Evolutionary conservation across 2,113 vertebrate genomes (phyloP), one percentile per base, ranked within the genome.

Genomic region (Lucifuga dentata): DNA sequence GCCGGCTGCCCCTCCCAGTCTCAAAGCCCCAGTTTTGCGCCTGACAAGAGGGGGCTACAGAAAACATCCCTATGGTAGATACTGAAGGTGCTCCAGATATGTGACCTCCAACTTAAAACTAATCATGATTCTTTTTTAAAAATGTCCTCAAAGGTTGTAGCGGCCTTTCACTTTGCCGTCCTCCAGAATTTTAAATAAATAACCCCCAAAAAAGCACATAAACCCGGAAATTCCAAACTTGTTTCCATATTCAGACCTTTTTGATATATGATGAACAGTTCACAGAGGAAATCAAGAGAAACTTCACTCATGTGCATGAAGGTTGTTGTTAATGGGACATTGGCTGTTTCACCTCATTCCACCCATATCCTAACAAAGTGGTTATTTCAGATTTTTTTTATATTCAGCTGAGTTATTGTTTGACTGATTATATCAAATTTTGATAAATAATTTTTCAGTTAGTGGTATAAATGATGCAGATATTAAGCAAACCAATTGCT

Each of bases 11-110:
- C 95, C 95, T 84, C 93, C 95, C 78, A 94, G 91, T 84, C 92
- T 96, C 90, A 99, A 98, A 94, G 97, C 96, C 76, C 95, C 95
- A 16, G 89, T 94, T 46, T 87, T 95, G 85, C 95, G 96, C 91
- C 92, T 96, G 91, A 92, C 94, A 88, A 92, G 97, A 95, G 95
- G 95, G 90, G 95, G 93, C 89, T 98, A 95, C 95, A 96, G 98
- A 93, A 97, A 99, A 87, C 96, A 98, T 89, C 98, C 98, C 84
- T 99, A 99, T 94, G 96, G 96, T 96, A 98, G 98, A 98, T 98
- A 98, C 95, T 99, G 95, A 98, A 98, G 96, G 94, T 95, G 94
- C 90, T 94, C 83, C 88, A 93, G 91, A 92, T 87, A 93, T 87
- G 87, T 94, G 91, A 94, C 88, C 93, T 95, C 89, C 89, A 66